Evolutionary conservation across 2,797 vertebrate genomes (phyloP), one percentile per base, ranked within the genome.

Genomic region (Channallabes apus): DNA sequence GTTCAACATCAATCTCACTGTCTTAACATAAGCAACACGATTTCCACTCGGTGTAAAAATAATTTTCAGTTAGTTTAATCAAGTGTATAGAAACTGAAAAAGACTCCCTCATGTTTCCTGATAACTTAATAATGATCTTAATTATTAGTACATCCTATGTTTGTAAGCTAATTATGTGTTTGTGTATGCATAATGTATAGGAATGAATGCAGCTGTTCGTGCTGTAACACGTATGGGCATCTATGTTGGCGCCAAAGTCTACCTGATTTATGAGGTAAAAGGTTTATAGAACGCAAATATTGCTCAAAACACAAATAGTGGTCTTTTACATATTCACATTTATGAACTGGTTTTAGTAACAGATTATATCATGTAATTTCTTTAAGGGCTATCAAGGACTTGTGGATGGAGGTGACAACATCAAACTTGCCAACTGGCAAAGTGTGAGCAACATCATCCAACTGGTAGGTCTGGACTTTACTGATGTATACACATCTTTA

Each of bases 401-500:
- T 80, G 98, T 99, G 89, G 97, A 98, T 62, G 98, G 98, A 4
- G 97, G 95, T 0, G 97, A 98, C 85, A 95, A 97, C 93, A 98
- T 99, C 90, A 97, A 96, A 90, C 94, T 94, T 32, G 97, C 98
- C 58, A 94, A 96, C 89, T 99, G 98, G 98, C 96, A 98, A 83
- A 99, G 97, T 1, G 98, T 99, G 88, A 97, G 97, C 91, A 97
- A 99, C 93, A 99, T 99, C 92, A 99, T 99, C 91, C 97, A 99
- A 86, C 94, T 96, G 95, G 98, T 99, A 89, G 82, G 88, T 67
- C n/a, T 67, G 41, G 15, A 14, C 17, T 51, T 80, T 51, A 0
- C 59, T 20, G 2, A 51, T 51, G 14, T 11, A 51, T 12, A 51
- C 14, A 17, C 8, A 35, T 61, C 15, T 17, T 20, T 65, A 2